Conservation (phyloP, 2,113 vertebrate species). For the Ceratotherium simum region DNA sequence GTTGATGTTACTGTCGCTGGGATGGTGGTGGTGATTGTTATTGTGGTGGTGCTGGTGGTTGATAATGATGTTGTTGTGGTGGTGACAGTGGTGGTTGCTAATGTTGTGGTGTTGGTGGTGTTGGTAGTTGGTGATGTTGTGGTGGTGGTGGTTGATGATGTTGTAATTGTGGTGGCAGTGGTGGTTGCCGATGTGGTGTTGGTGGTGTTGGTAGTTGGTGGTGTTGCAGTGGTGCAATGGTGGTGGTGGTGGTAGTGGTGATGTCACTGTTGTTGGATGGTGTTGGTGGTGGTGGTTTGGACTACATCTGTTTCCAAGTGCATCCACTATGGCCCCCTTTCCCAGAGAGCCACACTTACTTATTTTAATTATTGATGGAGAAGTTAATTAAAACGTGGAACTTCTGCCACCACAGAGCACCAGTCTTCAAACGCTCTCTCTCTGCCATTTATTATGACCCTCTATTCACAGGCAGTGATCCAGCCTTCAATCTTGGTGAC, state of each 20-base stretch:
- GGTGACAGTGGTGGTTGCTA: no score
- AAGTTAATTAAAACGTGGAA: not conserved
- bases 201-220: no score
- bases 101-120: not conserved
- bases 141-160: not conserved
- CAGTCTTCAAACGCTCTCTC: fast-evolving
- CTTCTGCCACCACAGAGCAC: not conserved
- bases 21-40: not conserved
- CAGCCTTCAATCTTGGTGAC: not conserved
- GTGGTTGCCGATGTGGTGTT: no score
- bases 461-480: not conserved
- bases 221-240: not conserved
- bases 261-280: no score
- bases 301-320: not conserved
- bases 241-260: no score
- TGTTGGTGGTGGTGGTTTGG: no score
- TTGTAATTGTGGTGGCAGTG: no score
- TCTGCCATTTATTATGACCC: not conserved
- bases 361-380: not conserved
- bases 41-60: no score
- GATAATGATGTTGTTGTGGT: no score
- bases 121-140: not conserved
- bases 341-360: not conserved
- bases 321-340: fast-evolving
- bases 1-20: not conserved